These are phyloP conservation scores for Aptenodytes patagonicus DNA, from an alignment of 2,113 vertebrate genomes.

Conservation along the genomic window DNA sequence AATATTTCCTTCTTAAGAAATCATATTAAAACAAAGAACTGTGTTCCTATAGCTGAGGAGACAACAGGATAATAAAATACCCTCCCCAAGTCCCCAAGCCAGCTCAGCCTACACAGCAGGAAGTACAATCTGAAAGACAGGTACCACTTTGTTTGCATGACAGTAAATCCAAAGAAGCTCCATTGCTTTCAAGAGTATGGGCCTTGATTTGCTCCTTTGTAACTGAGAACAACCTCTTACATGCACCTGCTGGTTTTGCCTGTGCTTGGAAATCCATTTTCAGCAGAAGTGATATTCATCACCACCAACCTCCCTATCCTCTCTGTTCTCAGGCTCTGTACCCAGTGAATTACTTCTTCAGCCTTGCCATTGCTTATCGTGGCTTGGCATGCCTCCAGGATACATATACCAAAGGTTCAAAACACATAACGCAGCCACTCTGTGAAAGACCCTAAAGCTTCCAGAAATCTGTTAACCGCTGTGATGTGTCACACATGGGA, in stretches of 20 bases:
- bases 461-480: neutral
- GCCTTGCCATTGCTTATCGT: neutral
- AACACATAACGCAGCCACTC: rapidly evolving
- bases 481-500: neutral
- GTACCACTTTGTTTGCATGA: neutral
- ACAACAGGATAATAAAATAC: constrained; percentile 6
- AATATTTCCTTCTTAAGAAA: constrained; percentile 38
- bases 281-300: neutral
- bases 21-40: neutral
- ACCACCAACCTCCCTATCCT: neutral
- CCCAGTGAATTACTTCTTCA: neutral
- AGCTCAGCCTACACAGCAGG: neutral
- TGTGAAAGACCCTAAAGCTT: neutral
- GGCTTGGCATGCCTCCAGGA: neutral
- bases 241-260: neutral
- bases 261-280: neutral
- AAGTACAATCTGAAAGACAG: neutral
- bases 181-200: neutral
- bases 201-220: neutral
- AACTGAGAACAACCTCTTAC: neutral
- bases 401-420: neutral
- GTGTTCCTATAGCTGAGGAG: neutral
- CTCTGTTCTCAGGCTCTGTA: neutral
- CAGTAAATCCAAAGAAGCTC: neutral
- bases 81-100: neutral